Evolutionary conservation across 2,888 invertebrate species (phyloP).

Genomic region (Zelleria hepariella): DNA sequence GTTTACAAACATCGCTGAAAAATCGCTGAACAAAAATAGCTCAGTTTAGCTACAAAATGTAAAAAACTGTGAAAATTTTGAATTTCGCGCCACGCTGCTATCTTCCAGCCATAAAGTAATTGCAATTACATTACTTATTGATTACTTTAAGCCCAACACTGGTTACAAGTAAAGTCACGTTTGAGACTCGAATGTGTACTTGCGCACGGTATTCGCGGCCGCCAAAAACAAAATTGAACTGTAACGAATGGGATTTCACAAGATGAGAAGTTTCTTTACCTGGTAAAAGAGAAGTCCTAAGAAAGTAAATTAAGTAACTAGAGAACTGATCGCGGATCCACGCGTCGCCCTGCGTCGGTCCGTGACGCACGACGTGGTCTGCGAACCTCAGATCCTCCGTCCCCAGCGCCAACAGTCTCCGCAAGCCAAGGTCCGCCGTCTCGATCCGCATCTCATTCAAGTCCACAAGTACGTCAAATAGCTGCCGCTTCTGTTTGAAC

Average conservation of each 20-base stretch:
- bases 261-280: slow-evolving; percentile 48
- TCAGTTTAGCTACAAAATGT: too few species aligned
- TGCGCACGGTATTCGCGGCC: too few species aligned
- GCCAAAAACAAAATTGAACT: background rate
- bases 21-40: too few species aligned
- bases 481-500: slow-evolving; percentile 93
- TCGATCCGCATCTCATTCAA: slow-evolving; percentile 90
- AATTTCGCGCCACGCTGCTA: too few species aligned
- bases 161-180: too few species aligned
- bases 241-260: background rate
- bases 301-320: slow-evolving; percentile 84
- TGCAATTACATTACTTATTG: too few species aligned
- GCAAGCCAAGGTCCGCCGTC: slow-evolving; percentile 82
- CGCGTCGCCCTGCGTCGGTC: slow-evolving; percentile 87
- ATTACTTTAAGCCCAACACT: too few species aligned
- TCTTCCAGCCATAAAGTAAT: too few species aligned
- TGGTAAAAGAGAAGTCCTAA: slow-evolving; percentile 83
- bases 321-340: slow-evolving; percentile 97
- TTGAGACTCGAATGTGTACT: too few species aligned
- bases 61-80: too few species aligned
- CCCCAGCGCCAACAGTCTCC: slow-evolving; percentile 87
- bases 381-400: slow-evolving; percentile 97
- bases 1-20: too few species aligned
- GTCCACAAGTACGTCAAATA: slow-evolving; percentile 94
- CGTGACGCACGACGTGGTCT: slow-evolving; percentile 87